Conservation (phyloP, 2,113 vertebrate genomes). For the Tachuris rubrigastra region DNA sequence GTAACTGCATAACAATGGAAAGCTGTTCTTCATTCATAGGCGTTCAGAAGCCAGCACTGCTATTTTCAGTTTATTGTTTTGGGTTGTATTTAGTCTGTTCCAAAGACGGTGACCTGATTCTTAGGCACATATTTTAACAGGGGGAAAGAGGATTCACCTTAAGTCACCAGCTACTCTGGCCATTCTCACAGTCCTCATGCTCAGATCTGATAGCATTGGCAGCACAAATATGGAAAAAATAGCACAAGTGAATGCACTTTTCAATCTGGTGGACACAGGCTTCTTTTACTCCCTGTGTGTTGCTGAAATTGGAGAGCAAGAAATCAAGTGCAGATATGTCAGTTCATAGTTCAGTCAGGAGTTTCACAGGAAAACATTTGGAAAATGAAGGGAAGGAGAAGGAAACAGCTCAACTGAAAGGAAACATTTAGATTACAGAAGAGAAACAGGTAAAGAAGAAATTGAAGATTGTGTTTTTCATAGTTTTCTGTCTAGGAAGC, state of each 20-base stretch:
- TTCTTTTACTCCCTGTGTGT: not conserved
- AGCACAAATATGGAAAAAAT: not conserved
- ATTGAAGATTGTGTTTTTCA: not conserved
- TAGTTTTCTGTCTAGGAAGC: not conserved
- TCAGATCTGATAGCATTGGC: not conserved
- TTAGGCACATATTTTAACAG: not conserved
- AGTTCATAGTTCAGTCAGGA: not conserved
- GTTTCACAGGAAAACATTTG: not conserved
- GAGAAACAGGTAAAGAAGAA: not conserved
- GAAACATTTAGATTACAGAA: not conserved
- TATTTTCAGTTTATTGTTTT: not conserved
- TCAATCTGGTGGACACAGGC: not conserved
- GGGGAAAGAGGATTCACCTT: not conserved
- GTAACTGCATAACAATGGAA: not conserved
- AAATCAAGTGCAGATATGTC: not conserved
- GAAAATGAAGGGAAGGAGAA: not conserved
- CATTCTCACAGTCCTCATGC: not conserved
- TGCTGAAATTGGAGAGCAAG: not conserved
- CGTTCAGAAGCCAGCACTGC: accelerated
- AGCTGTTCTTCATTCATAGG: not conserved
- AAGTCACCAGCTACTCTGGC: not conserved
- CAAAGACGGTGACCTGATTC: not conserved
- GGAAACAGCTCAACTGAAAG: not conserved
- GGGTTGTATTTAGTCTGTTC: not conserved
- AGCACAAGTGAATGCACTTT: not conserved